Percentiles rank a stretch among this genome's conserved stretches.
phyloP scores from a whole-genome alignment of 2,888 invertebrate species.

The Dryocosmus kuriphilus region DNA sequence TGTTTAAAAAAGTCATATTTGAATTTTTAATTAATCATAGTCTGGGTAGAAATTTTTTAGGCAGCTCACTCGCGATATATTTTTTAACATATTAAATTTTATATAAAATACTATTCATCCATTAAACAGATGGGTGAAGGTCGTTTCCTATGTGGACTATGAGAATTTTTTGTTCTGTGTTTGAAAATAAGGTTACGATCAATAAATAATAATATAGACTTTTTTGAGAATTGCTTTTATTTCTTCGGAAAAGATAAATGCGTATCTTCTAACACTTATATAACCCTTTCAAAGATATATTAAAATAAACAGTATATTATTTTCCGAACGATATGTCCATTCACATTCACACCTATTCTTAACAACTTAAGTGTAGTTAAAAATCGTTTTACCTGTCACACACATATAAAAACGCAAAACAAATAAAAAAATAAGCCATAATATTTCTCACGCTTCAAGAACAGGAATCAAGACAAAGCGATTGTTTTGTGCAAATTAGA shows the following conservation, averaged over 20 bases:
- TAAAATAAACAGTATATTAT: constrained; percentile 6
- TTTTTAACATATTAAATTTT: no score
- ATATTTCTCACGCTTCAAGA: not conserved
- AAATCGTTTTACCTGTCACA: not conserved
- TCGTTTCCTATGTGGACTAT: no score
- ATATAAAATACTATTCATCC: no score
- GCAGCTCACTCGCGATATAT: no score
- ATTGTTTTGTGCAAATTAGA: not conserved
- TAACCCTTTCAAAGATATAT: constrained; percentile 30
- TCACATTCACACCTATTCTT: constrained; percentile 16
- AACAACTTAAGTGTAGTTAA: not conserved
- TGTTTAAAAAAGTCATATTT: no score
- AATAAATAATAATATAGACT: no score
- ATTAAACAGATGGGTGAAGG: no score
- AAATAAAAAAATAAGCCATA: not conserved
- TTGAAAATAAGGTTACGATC: no score
- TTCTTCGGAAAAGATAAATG: constrained; percentile 3
- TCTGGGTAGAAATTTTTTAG: no score
- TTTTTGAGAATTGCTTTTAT: no score
- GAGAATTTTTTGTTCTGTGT: no score
- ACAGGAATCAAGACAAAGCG: not conserved
- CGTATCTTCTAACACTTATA: constrained; percentile 15
- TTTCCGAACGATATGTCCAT: constrained; percentile 18
- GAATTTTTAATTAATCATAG: no score
- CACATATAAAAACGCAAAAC: not conserved